Evolutionary conservation across 2,797 vertebrate genomes (phyloP), one percentile per base, ranked within the genome.

Genomic region (Glossophaga mutica): DNA sequence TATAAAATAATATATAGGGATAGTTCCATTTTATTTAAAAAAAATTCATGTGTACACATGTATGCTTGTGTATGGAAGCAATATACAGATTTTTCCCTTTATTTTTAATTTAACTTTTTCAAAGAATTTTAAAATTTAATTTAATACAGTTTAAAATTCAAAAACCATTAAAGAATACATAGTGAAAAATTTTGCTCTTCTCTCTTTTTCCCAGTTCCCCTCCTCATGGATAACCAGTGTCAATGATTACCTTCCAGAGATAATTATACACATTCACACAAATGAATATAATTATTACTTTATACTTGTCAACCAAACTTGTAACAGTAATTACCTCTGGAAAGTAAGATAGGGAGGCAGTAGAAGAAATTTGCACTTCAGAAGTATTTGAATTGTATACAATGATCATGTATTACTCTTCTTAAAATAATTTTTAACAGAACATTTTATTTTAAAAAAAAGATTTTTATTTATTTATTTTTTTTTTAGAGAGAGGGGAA

Each of bases 201-300:
- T 91, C 18, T 57, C 6, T 91, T 24, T 76, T 89, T 14, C 4
- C 59, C 67, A 93, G 34, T 96, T 68, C 39, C 37, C n/a, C 46
- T 85, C 37, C 21, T 18, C 37, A 52, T 86, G 19, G 42, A 86
- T 24, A 50, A 83, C 52, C 18, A 92, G 0, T 74, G 9, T 78
- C 50, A 84, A 3, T 87, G 9, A 26, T 85, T 96, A 93, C 65
- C 81, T 90, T 95, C 55, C 62, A 93, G 78, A 96, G 62, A 95
- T 93, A 88, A 34, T 71, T 76, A n/a, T 91, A 55, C 67, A 32
- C 14, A 57, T 94, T 91, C 62, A 86, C 9, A 1, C 59, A 96
- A 94, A 82, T 95, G 89, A 84, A 24, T 89, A 57, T 77, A 92
- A 74, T 91, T 73, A 3, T 90, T 90, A 86, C 73, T 95, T 96